Base-by-base conservation (phyloP, 2,888 invertebrate genomes). In the Chrysolina oricalcia region DNA sequence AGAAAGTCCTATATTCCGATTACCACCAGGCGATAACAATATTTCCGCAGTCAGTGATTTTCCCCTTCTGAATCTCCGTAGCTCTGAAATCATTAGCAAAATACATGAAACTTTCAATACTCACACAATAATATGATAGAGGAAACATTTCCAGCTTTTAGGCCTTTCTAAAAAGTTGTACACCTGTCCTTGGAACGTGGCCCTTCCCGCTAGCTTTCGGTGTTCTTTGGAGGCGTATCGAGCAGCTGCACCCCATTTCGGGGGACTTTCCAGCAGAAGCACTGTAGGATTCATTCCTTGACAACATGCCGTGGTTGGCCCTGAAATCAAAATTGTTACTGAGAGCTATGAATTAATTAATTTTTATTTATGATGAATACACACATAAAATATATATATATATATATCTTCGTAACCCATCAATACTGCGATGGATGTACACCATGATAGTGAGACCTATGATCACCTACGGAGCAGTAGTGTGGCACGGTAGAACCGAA, bases 91-190 rank as follows among this genome's bases (percentile, higher is more conserved):
- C 6, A 46, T 15, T n/a, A 46, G n/a, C 46, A n/a, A 46, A 15
- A 4, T 46, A 15, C 46, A 46, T 13, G 15, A 4, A 56, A 17
- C 4, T 64, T 46, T 63, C 3, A 23, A 63, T 88, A 94, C 94
- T 94, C 87, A 94, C 94, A 94, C 94, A 82, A 93, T 91, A 88
- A 94, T 93, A 89, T 95, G 95, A 88, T 95, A 95, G 78, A 94
- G 90, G 90, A 96, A 94, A 88, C 95, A 96, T 89, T 94, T 94
- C 95, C 95, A 95, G 78, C 94, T 95, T 72, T 94, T 93, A 1
- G 95, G 95, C 80, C 95, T 89, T 88, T 96, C 95, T 82, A 96
- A 90, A 89, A 95, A 96, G 89, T 95, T 96, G 90, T 96, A 96
- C 65, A 96, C 93, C 87, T 93, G 92, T 67, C 94, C 94, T 87